Base-by-base conservation (phyloP, 1,140 invertebrate genomes). In the Pachyrhynchus sulphureomaculatus region DNA sequence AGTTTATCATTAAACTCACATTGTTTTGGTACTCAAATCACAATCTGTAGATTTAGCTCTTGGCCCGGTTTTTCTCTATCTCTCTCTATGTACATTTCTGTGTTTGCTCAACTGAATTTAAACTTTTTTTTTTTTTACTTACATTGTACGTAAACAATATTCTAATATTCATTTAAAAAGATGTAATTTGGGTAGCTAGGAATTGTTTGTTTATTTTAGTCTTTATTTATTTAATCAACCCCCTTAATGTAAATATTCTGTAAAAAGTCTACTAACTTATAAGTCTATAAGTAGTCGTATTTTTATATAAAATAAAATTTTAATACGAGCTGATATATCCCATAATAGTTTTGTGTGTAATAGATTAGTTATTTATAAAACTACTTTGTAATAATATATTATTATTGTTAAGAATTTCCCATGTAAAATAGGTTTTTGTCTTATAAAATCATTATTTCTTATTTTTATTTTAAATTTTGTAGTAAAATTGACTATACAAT, bases 21-120 rank as follows among this genome's bases (percentile, higher is more conserved):
- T 36, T n/a, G n/a, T n/a, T 53, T 24, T 53, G 23, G 39, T 41
- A 44, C 18, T 52, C 15, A 65, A 51, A 21, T 65, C 64, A 68
- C 63, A 62, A 58, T 54, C 57, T 65, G 67, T 66, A 67, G 66
- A 37, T n/a, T 65, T 68, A 68, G 66, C 44, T 65, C 53, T 68
- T 65, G 57, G 65, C 70, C 67, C 68, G 62, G 59, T 67, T 71
- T 58, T 61, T 68, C 52, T 62, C 65, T 64, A 51, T 66, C 51
- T 69, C 59, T 75, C 73, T 75, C 73, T 73, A 72, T 76, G 68
- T 74, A 72, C 72, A 66, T 75, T 67, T 75, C 62, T 75, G 68
- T 76, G 72, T 73, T 59, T 72, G 68, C 68, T 68, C 69, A 69
- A 58, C 45, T 48, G 34, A 26, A 42, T 33, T 29, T 36, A 52